These are phyloP conservation scores for Achroia grisella DNA, from an alignment of 1,140 invertebrate species.

Conservation along the genomic window DNA sequence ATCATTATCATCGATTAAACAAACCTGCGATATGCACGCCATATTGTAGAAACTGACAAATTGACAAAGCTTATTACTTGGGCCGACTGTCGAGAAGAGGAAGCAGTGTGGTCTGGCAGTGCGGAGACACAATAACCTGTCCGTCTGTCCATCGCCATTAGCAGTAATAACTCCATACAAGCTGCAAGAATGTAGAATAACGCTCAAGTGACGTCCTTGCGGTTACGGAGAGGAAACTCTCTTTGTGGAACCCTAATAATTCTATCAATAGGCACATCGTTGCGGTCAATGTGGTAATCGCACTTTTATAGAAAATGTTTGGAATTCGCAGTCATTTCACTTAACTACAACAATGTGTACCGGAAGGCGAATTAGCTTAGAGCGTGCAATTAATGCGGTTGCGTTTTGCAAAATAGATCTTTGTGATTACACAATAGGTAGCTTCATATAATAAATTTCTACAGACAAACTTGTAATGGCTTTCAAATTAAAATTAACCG, in stretches of 20 bases:
- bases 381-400: conserved; percentile 7
- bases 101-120: conserved; percentile 38
- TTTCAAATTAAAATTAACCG: no score
- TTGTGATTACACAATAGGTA: no score
- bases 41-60: no score
- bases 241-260: conserved; percentile 48
- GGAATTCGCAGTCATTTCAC: conserved; percentile 27
- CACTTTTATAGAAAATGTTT: conserved; percentile 29
- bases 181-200: conserved; percentile 26
- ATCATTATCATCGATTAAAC: no score
- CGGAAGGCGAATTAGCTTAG: conserved; percentile 16
- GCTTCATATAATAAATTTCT: conserved; percentile 3
- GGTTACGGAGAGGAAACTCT: conserved; percentile 35
- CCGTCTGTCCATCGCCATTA: conserved; percentile 55
- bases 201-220: conserved; percentile 39
- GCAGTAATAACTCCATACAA: conserved; percentile 57
- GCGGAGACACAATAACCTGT: conserved; percentile 29
- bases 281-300: conserved; percentile 54
- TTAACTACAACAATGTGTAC: conserved; percentile 29
- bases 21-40: no score
- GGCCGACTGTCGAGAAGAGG: conserved; percentile 12
- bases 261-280: conserved; percentile 58
- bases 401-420: not conserved
- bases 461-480: no score
- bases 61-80: no score